Evolutionary conservation across 2,888 invertebrate species (phyloP).

Genomic region (Harpagoxenus sublaevis): DNA sequence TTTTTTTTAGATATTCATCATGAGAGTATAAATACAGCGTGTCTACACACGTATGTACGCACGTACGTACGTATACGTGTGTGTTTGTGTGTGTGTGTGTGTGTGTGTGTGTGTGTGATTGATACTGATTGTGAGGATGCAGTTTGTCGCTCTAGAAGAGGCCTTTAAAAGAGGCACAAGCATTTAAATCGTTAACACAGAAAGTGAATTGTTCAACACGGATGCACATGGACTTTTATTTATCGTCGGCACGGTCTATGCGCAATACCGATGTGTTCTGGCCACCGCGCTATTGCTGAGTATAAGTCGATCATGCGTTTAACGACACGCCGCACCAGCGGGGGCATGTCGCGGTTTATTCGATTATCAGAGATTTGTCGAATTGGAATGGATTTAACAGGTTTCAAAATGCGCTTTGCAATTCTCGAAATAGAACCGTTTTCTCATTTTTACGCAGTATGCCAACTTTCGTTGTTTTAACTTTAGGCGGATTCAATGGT

Average conservation of each 20-base stretch:
- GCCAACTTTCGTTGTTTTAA: background rate
- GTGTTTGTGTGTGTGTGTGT: no score
- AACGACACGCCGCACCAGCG: background rate
- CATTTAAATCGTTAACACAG: conserved; percentile 38
- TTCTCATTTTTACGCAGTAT: conserved; percentile 4
- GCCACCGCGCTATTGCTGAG: background rate
- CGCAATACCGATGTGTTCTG: conserved; percentile 22
- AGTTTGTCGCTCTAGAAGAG: background rate
- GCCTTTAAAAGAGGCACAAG: background rate
- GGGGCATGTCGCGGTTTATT: conserved; percentile 2
- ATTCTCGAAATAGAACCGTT: background rate
- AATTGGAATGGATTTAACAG: conserved; percentile 3
- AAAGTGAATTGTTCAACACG: conserved; percentile 35
- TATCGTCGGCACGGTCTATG: background rate
- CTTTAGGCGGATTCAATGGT: background rate
- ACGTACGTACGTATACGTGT: background rate
- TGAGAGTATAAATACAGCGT: background rate
- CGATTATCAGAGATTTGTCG: conserved; percentile 26
- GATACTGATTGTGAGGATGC: background rate
- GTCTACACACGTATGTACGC: background rate
- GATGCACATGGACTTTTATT: conserved; percentile 40
- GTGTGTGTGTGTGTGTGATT: no score
- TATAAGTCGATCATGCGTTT: conserved; percentile 47
- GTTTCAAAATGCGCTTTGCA: background rate
- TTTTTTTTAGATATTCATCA: background rate